Base-by-base conservation (phyloP, 2,888 invertebrate species). In the Polydrusus tereticollis region DNA sequence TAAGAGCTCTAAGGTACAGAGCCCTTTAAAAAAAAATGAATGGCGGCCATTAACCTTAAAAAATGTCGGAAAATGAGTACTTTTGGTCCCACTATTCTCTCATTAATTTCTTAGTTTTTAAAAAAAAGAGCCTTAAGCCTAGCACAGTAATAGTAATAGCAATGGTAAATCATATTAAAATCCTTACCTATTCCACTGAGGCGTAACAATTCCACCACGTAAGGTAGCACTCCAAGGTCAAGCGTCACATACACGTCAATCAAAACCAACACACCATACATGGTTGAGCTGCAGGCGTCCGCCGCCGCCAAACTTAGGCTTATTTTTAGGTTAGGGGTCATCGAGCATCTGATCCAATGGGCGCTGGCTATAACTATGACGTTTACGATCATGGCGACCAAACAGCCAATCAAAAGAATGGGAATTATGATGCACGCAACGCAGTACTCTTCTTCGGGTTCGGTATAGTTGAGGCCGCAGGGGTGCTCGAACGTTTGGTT, bases 271-370 rank as follows among this genome's bases (percentile, higher is more conserved):
- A 78, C 76, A 0, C 88, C 89, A 43, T 89, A 82, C 45, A 88
- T 82, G 21, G 86, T 79, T 2, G 89, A 88, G 7, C 89, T 87
- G 75, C 87, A 86, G 0, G 88, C 88, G 79, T 90, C 89, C 0
- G 90, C 89, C 0, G 87, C 87, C 2, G 90, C 89, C 55, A 90
- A 81, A 76, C 89, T 89, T 16, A 90, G 81, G 75, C 88, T 89
- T 66, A 90, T 88, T 77, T 88, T 87, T n/a, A 90, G 80, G 1
- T 89, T 89, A 0, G 89, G 88, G 0, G 89, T 87, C 76, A 90
- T 82, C 0, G 88, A 87, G 58, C 87, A 85, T 45, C 88, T 83
- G 38, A 90, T 87, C 89, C 89, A 90, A 55, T 86, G 83, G 0
- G 87, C 86, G 72, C 88, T 86, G 18, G 87, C 78, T 20, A 90